A percentile compares a stretch with the other conserved stretches of the same genome.
Evolutionary conservation across 2,888 invertebrate species (phyloP).

Genomic region (Perizoma affinitatum): DNA sequence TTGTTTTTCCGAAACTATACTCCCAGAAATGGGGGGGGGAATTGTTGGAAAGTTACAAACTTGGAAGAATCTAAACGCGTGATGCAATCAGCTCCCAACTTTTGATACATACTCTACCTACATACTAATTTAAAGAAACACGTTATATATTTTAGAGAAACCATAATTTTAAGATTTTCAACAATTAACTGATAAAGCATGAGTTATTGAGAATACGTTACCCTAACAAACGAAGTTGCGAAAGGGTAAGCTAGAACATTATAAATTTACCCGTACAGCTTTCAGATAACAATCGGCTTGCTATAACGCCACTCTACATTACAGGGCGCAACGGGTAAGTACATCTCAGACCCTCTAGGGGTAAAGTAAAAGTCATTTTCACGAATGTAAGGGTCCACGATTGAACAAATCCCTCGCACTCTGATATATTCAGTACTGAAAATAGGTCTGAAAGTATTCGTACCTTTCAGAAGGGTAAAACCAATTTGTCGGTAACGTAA

Average conservation of each 20-base stretch:
- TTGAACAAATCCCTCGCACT: slow-evolving; percentile 33
- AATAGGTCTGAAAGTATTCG: slow-evolving; percentile 22
- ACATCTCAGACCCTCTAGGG: slow-evolving; percentile 40
- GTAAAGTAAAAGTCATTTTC: slow-evolving; percentile 48
- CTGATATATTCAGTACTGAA: slow-evolving; percentile 28
- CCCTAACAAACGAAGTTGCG: too few species aligned
- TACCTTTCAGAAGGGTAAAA: slow-evolving; percentile 21
- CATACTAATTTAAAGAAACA: too few species aligned
- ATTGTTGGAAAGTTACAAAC: too few species aligned
- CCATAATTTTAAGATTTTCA: too few species aligned
- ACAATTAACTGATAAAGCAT: too few species aligned
- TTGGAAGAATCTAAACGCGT: too few species aligned
- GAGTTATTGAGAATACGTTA: too few species aligned
- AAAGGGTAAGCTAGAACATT: background rate
- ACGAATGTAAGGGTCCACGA: slow-evolving; percentile 40
- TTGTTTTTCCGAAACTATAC: too few species aligned
- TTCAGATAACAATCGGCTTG: slow-evolving; percentile 47
- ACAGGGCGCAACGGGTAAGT: slow-evolving; percentile 43
- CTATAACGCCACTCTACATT: slow-evolving; percentile 61
- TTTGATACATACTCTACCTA: too few species aligned
- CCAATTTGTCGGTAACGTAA: slow-evolving; percentile 23
- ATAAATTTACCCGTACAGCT: slow-evolving; percentile 29
- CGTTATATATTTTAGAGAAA: too few species aligned
- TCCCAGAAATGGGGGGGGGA: too few species aligned
- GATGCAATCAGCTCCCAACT: too few species aligned